Evolutionary conservation across 2,888 invertebrate species (phyloP).

Genomic region (Chelonus formosanus): DNA sequence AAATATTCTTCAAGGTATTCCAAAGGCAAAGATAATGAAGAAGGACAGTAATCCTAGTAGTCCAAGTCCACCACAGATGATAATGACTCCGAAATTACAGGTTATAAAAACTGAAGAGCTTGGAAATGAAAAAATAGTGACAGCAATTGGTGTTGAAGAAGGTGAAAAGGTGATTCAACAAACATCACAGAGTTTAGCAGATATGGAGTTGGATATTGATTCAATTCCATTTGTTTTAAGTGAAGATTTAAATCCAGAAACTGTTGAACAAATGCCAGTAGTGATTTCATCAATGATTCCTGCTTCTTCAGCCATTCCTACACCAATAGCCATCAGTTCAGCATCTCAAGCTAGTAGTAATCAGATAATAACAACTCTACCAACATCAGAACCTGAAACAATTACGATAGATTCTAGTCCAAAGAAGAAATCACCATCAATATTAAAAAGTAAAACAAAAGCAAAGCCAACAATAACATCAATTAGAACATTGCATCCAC

Average conservation of each 20-base stretch:
- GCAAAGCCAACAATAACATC: slow-evolving; percentile 60
- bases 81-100: slow-evolving; percentile 51
- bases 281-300: slow-evolving; percentile 65
- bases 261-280: slow-evolving; percentile 75
- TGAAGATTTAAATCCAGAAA: slow-evolving; percentile 76
- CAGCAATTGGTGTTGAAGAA: slow-evolving; percentile 36
- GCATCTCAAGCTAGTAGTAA: background rate
- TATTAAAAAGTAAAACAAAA: slow-evolving; percentile 58
- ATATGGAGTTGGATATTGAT: slow-evolving; percentile 73
- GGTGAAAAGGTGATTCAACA: slow-evolving; percentile 56
- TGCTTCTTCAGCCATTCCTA: background rate
- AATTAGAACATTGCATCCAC: slow-evolving; percentile 59
- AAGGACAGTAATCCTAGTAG: slow-evolving; percentile 42
- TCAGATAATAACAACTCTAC: slow-evolving; percentile 29
- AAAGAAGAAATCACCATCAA: slow-evolving; percentile 60
- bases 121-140: slow-evolving; percentile 36
- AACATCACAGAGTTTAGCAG: slow-evolving; percentile 54
- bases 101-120: slow-evolving; percentile 53
- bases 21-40: slow-evolving; percentile 56
- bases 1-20: slow-evolving; percentile 24
- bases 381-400: slow-evolving; percentile 28
- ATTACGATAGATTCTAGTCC: slow-evolving; percentile 34
- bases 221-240: slow-evolving; percentile 81
- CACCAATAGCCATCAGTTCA: slow-evolving; percentile 17
- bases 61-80: slow-evolving; percentile 43